Evolutionary conservation across 2,888 invertebrate genomes (phyloP).

Genomic region (Lomographa bimaculata): DNA sequence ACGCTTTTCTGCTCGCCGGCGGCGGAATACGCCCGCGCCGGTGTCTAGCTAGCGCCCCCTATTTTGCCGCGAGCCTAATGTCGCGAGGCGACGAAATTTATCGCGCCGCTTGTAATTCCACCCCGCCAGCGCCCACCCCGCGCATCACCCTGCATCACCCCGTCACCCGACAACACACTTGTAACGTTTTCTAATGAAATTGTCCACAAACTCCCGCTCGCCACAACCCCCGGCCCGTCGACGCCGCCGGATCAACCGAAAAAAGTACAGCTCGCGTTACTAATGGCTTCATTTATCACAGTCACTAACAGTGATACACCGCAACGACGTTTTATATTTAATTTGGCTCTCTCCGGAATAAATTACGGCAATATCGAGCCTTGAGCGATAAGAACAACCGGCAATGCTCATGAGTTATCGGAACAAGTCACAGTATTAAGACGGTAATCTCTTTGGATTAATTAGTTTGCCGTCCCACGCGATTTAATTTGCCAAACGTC

Average conservation of each 20-base stretch:
- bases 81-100: constrained; percentile 79
- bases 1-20: constrained; percentile 45
- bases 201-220: constrained; percentile 78
- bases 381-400: constrained; percentile 69
- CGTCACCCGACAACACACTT: constrained; percentile 76
- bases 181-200: constrained; percentile 83
- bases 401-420: constrained; percentile 69
- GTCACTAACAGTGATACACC: constrained; percentile 83
- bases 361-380: constrained; percentile 78
- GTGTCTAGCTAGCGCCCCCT: constrained; percentile 48
- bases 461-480: constrained; percentile 75
- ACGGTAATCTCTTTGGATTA: constrained; percentile 73
- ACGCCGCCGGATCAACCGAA: constrained; percentile 80
- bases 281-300: constrained; percentile 84
- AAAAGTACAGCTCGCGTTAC: constrained; percentile 82
- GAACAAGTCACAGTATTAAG: constrained; percentile 67
- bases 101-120: constrained; percentile 78
- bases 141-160: constrained; percentile 65
- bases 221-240: constrained; percentile 72
- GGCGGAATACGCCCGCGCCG: constrained; percentile 39
- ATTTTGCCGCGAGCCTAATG: constrained; percentile 70
- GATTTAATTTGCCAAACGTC: constrained; percentile 64
- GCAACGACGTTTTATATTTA: constrained; percentile 83
- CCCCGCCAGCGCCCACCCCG: constrained; percentile 62
- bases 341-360: constrained; percentile 79